Evolutionary conservation across 2,888 invertebrate genomes (phyloP).

Genomic region (Clistopyga incitator): DNA sequence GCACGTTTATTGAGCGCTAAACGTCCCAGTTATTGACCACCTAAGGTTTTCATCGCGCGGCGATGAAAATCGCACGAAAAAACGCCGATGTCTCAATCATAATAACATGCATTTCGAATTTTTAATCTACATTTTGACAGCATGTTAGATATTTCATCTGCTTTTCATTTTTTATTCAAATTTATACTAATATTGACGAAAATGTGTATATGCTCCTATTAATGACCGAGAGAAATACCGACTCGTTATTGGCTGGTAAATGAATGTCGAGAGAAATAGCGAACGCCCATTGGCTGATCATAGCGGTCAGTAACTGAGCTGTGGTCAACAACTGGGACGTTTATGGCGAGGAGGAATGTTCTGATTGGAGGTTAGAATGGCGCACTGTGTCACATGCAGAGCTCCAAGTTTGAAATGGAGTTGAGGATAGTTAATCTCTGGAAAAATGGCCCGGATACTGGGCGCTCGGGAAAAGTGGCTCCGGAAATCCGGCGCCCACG

Average conservation of each 20-base stretch:
- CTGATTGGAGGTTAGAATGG: conserved; percentile 25
- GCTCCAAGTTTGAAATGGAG: not conserved
- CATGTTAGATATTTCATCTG: not conserved
- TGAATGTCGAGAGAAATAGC: not conserved
- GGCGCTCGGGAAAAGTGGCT: no score
- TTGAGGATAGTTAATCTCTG: no score
- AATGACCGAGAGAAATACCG: not conserved
- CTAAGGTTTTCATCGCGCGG: not conserved
- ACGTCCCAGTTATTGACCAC: not conserved
- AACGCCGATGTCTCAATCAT: not conserved
- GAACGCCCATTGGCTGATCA: not conserved
- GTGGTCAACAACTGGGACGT: not conserved
- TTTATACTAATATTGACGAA: not conserved
- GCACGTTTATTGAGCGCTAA: conserved; percentile 3
- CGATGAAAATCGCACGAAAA: not conserved
- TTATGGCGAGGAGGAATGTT: not conserved
- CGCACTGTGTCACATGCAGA: not conserved
- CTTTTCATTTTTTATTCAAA: not conserved
- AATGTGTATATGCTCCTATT: not conserved
- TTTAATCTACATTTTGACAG: not conserved
- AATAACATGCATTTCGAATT: not conserved
- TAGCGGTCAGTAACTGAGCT: not conserved
- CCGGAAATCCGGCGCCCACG: no score
- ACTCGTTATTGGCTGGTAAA: not conserved
- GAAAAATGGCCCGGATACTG: no score